phyloP scores from a whole-genome alignment of 2,113 vertebrate species.

The Varanus komodoensis region DNA sequence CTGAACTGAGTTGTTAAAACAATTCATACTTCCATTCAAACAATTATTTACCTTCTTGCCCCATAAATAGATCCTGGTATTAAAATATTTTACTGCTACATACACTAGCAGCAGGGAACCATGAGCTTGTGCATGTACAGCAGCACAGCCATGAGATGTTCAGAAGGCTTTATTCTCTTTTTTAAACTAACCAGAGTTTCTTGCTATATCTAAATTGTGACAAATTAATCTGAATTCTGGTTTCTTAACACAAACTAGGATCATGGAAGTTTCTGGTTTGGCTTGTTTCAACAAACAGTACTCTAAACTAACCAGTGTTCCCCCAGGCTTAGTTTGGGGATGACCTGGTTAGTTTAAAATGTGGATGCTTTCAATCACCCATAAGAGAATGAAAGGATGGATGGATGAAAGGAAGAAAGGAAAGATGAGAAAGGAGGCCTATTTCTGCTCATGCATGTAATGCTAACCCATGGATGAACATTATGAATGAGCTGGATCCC shows the following conservation, averaged over 20 bases:
- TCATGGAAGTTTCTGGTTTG: background rate
- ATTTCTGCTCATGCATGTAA: background rate
- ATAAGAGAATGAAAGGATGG: too few species aligned
- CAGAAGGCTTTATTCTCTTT: background rate
- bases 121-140: background rate
- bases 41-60: background rate
- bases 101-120: background rate
- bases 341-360: background rate
- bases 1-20: background rate
- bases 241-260: background rate
- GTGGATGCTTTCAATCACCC: background rate
- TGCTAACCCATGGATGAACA: background rate
- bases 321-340: background rate
- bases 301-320: background rate
- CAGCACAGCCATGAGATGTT: background rate
- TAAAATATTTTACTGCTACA: background rate
- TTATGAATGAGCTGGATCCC: background rate
- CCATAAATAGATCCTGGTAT: background rate
- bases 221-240: too few species aligned
- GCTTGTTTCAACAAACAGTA: background rate
- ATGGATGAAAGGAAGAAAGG: background rate
- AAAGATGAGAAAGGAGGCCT: background rate
- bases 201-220: too few species aligned
- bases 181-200: background rate
- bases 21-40: background rate